Base-by-base conservation (phyloP, 92 coral and sea anemone species). In the Paragorgia papillata region DNA sequence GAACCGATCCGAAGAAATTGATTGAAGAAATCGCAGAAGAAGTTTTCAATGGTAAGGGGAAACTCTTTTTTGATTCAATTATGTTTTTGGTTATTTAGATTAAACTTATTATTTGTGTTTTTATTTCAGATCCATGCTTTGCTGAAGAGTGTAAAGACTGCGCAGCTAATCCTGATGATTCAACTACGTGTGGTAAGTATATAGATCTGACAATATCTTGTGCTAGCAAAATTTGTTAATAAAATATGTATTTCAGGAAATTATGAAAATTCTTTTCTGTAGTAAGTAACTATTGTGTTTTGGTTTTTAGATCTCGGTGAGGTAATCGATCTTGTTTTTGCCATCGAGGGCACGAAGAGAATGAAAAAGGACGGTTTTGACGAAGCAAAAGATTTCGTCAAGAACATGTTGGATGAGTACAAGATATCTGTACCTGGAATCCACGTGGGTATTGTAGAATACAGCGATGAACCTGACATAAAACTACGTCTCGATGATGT, bases 271-370 rank as follows among this genome's bases (percentile, higher is more conserved):
- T 46, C 7, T n/a, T n/a, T n/a, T n/a, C n/a, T 37, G 7, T 7
- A n/a, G 15, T 46, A 46, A 7, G 43, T 4, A 37, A 15, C 53
- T 2, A 6, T 7, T 46, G 53, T 7, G 53, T 46, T 2, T 46
- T 46, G 7, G 12, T 46, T 7, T 37, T 6, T 46, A 46, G 53
- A 46, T 46, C 12, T 46, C 15, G 53, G 53, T 15, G 53, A 46
- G 26, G 53, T 44, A 44, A 84, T 71, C 46, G 97, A 93, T 50
- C 66, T 93, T 28, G 87, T 90, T 53, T 84, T 93, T 76, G 89
- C 91, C 39, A 71, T 83, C 41, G 97, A 93, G 56, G 89, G 97
- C 9, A 91, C 97, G 27, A 87, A 83, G n/a, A 85, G 88, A 9
- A 77, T 90, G 21, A 59, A 55, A 41, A 78, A 82, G 53, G 81